Percentiles rank a stretch among this genome's conserved stretches.
Evolutionary conservation across 2,113 vertebrate species (phyloP).

Genomic region (Chitala chitala): DNA sequence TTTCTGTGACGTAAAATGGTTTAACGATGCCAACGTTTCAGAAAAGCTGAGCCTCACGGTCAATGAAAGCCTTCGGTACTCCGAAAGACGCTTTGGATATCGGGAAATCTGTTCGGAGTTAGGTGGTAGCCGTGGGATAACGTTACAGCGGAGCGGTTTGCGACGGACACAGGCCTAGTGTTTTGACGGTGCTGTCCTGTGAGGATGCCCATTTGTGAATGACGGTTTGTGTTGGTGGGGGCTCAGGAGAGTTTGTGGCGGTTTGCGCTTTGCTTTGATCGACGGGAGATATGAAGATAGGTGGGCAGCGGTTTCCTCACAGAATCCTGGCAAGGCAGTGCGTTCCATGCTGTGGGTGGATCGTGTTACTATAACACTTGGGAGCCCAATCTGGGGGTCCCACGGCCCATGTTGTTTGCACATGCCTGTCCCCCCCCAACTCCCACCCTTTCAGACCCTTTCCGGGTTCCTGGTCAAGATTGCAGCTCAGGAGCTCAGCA

Average conservation of each 20-base stretch:
- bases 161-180: background rate
- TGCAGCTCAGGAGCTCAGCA: slow-evolving; percentile 23
- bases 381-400: slow-evolving; percentile 49
- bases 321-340: slow-evolving; percentile 35
- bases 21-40: background rate
- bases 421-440: slow-evolving; percentile 48
- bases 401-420: slow-evolving; percentile 44
- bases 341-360: slow-evolving; percentile 51
- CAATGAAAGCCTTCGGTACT: background rate
- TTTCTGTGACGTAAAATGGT: background rate
- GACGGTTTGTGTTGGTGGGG: slow-evolving; percentile 26
- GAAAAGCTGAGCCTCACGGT: too few species aligned
- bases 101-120: background rate
- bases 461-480: slow-evolving; percentile 16
- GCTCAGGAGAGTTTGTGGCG: background rate
- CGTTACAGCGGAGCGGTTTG: background rate
- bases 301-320: slow-evolving; percentile 25
- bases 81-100: background rate
- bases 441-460: slow-evolving; percentile 30
- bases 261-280: slow-evolving; percentile 27
- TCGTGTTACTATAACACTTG: slow-evolving; percentile 53
- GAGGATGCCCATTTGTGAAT: slow-evolving; percentile 17
- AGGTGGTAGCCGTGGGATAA: background rate
- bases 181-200: background rate
- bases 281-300: slow-evolving; percentile 33